Conservation (phyloP, 2,113 vertebrate species). For the Urocolius indicus region DNA sequence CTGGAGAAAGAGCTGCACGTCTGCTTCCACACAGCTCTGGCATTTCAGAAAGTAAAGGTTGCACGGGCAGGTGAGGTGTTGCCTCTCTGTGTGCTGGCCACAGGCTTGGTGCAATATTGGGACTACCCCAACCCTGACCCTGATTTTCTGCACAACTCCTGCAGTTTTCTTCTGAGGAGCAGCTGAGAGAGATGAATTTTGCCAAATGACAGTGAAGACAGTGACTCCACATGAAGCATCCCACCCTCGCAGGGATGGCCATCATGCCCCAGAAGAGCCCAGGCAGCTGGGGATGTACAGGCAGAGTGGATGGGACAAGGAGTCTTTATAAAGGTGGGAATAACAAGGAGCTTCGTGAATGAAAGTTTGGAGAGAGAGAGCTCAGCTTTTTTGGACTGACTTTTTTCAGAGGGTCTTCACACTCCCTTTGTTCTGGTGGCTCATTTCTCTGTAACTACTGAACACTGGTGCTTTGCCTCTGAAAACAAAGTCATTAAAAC, state of each 20-base stretch:
- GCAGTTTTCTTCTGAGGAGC: neutral
- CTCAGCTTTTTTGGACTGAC: slow-evolving; percentile 8
- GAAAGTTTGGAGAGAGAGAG: slow-evolving; percentile 33
- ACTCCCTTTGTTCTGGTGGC: neutral
- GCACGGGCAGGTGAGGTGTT: neutral
- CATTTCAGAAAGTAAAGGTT: slow-evolving; percentile 9
- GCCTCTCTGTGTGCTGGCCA: accelerated
- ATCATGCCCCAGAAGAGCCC: slow-evolving; percentile 20
- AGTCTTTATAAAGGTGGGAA: slow-evolving; percentile 10
- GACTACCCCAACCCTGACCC: neutral
- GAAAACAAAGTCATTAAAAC: slow-evolving; percentile 49
- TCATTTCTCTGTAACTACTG: slow-evolving; percentile 39
- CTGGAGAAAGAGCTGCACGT: neutral
- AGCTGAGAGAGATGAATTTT: neutral
- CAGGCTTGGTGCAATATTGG: accelerated
- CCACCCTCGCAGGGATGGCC: slow-evolving; percentile 4
- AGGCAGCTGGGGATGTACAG: neutral
- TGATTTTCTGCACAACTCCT: neutral
- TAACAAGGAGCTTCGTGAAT: neutral
- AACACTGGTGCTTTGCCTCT: slow-evolving; percentile 14
- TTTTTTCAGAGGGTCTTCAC: slow-evolving; percentile 30
- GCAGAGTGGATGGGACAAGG: neutral
- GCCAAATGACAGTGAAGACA: neutral
- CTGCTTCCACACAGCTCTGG: neutral
- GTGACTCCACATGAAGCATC: neutral